Percentiles rank a stretch among this genome's conserved stretches.
Evolutionary conservation across 2,888 invertebrate species (phyloP).

Genomic region (Morinoia aosen): DNA sequence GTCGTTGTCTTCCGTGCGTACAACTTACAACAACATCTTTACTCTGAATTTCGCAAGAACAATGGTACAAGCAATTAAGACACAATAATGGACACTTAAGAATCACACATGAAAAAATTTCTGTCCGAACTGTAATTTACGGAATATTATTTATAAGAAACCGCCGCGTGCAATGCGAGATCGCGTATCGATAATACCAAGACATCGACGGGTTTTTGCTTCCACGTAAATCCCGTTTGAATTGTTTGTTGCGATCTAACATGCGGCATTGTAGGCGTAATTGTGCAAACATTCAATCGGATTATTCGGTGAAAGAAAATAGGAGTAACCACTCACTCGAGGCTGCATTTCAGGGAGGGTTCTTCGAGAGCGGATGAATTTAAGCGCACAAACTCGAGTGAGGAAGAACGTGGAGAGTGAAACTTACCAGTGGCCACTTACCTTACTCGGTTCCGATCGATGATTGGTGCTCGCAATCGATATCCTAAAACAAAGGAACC

Average conservation of each 20-base stretch:
- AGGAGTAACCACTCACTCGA: neutral
- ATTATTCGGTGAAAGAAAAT: constrained; percentile 23
- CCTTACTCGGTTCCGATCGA: constrained; percentile 57
- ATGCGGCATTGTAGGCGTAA: neutral
- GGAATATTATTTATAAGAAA: no score
- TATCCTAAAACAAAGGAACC: constrained; percentile 67
- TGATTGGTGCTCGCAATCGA: constrained; percentile 67
- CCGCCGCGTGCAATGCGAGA: neutral
- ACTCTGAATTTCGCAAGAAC: no score
- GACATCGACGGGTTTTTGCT: neutral
- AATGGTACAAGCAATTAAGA: no score
- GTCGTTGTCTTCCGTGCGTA: no score
- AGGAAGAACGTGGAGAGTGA: neutral
- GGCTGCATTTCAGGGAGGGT: constrained; percentile 15
- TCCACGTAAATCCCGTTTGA: neutral
- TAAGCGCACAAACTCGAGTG: constrained; percentile 13
- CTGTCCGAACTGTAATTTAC: no score
- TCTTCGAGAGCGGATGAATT: constrained; percentile 5
- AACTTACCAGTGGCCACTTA: constrained; percentile 49
- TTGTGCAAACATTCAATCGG: constrained; percentile 31
- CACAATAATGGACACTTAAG: no score
- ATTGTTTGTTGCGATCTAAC: neutral
- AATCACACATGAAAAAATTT: no score
- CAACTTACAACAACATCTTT: no score
- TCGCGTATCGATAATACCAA: neutral